Evolutionary conservation across 2,797 vertebrate genomes (phyloP).

Genomic region (Merluccius polli): DNA sequence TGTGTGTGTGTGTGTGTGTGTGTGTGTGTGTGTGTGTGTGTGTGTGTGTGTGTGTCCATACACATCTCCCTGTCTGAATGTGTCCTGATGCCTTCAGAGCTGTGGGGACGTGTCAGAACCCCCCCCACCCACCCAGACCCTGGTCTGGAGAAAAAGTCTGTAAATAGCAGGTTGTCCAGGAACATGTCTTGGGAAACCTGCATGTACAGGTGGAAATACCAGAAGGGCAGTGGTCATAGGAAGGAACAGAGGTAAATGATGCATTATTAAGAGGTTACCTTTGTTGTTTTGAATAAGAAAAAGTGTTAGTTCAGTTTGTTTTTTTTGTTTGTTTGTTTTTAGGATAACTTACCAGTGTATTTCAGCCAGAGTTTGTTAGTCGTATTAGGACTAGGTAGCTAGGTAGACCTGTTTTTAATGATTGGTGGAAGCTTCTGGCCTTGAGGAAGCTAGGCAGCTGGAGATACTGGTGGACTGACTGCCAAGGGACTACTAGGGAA

Average conservation of each 20-base stretch:
- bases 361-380: conserved; percentile 44
- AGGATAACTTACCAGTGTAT: conserved; percentile 37
- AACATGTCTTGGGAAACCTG: conserved; percentile 34
- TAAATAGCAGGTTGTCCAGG: conserved; percentile 56
- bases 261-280: conserved; percentile 9
- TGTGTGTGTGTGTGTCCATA: conserved; percentile 31
- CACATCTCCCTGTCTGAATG: conserved; percentile 69
- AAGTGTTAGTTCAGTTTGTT: conserved; percentile 38
- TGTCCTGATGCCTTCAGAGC: conserved; percentile 71
- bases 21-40: conserved; percentile 31
- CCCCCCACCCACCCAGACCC: conserved; percentile 39
- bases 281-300: conserved; percentile 23
- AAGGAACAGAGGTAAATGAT: conserved; percentile 21
- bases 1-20: conserved; percentile 10
- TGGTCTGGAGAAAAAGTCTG: conserved; percentile 50
- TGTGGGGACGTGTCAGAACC: conserved; percentile 43
- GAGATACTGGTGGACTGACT: conserved; percentile 83
- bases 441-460: conserved; percentile 66
- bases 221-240: conserved; percentile 61
- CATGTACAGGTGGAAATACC: conserved; percentile 52
- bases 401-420: conserved; percentile 36
- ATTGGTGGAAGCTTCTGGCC: conserved; percentile 58
- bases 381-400: conserved; percentile 39
- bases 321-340: conserved; percentile 32
- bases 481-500: conserved; percentile 65